Conservation (phyloP, 1,140 invertebrate species). For the Neodiprion virginianus region DNA sequence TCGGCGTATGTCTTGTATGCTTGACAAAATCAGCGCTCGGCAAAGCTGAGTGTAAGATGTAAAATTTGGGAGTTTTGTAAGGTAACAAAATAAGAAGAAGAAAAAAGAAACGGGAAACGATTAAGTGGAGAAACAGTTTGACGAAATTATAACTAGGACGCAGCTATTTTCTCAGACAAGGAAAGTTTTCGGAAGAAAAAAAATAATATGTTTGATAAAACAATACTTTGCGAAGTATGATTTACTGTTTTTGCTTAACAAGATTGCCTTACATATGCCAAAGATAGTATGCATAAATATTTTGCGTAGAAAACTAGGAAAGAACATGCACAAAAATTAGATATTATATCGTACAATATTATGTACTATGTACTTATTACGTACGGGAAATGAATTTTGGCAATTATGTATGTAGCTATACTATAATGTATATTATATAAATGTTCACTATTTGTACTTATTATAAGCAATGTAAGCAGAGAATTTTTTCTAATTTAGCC, state of each 20-base stretch:
- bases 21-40: neutral
- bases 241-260: neutral
- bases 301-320: constrained; percentile 17
- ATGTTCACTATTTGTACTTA: constrained; percentile 28
- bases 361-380: neutral
- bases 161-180: too few species aligned
- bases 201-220: too few species aligned
- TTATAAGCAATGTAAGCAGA: constrained; percentile 14
- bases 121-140: too few species aligned
- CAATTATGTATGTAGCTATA: constrained; percentile 17
- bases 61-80: too few species aligned
- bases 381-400: constrained; percentile 14
- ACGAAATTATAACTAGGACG: too few species aligned
- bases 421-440: constrained; percentile 17
- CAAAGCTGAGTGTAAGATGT: too few species aligned
- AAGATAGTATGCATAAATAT: constrained; percentile 23
- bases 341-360: neutral
- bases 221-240: too few species aligned
- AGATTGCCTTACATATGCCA: constrained; percentile 28
- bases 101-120: too few species aligned
- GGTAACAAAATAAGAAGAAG: too few species aligned
- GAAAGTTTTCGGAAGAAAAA: too few species aligned
- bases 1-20: constrained; percentile 3
- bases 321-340: constrained; percentile 20
- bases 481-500: constrained; percentile 2